These are phyloP conservation scores for Nemotelus nigrinus DNA, from an alignment of 2,888 invertebrate species.

Conservation along the genomic window DNA sequence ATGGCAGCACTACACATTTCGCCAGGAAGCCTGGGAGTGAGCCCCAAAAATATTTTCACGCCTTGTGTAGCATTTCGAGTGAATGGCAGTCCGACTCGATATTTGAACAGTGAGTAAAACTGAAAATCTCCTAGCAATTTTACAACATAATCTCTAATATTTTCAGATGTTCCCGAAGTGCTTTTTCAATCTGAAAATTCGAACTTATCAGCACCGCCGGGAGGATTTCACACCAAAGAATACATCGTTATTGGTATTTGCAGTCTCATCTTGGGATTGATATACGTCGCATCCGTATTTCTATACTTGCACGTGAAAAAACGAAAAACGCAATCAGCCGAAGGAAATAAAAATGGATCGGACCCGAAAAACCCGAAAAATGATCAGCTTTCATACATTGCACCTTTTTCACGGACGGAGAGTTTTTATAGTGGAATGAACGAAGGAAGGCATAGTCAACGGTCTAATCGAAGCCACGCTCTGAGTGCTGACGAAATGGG, in stretches of 20 bases:
- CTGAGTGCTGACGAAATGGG: conserved; percentile 71
- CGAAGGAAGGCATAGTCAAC: conserved; percentile 55
- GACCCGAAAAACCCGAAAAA: conserved; percentile 63
- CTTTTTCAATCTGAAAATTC: conserved; percentile 76
- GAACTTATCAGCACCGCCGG: conserved; percentile 67
- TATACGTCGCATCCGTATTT: conserved; percentile 87
- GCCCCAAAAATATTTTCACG: conserved; percentile 73
- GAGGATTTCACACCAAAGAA: conserved; percentile 77
- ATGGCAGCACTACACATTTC: conserved; percentile 64
- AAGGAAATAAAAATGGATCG: conserved; percentile 58
- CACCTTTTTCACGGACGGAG: conserved; percentile 62
- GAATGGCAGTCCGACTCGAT: conserved; percentile 80
- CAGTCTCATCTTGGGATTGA: conserved; percentile 83
- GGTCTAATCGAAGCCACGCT: conserved; percentile 59
- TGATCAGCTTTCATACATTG: conserved; percentile 64
- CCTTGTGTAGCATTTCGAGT: conserved; percentile 89
- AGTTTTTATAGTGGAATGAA: conserved; percentile 61
- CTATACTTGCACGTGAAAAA: conserved; percentile 82
- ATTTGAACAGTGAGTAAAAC: conserved; percentile 70
- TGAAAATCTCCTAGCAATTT: not conserved
- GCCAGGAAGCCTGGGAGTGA: not conserved
- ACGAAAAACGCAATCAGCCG: conserved; percentile 64
- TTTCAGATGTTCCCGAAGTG: conserved; percentile 82
- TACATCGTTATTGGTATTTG: conserved; percentile 86
- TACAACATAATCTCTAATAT: not conserved